A percentile compares a stretch with the other conserved stretches of the same genome.
phyloP scores from a whole-genome alignment of 2,888 invertebrate genomes.

The Hololepta plana region DNA sequence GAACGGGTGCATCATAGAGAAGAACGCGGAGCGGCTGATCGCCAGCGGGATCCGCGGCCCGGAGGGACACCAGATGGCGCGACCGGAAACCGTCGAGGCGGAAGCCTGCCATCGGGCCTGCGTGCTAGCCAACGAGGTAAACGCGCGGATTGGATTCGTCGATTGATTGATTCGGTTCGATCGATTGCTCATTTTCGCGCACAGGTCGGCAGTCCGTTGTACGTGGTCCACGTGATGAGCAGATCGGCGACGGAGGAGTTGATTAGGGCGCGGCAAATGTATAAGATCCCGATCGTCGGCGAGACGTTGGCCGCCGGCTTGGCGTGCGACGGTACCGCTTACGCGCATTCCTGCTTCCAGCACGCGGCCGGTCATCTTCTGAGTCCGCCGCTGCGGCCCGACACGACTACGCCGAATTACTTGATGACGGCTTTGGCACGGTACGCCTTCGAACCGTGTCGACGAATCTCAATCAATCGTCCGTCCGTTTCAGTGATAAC shows the following conservation, averaged over 20 bases:
- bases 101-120: constrained; percentile 90
- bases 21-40: constrained; percentile 66
- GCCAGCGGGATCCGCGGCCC: constrained; percentile 74
- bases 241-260: constrained; percentile 66
- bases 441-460: constrained; percentile 37
- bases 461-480: constrained; percentile 8
- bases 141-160: too few species aligned
- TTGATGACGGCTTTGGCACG: constrained; percentile 65
- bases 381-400: constrained; percentile 76
- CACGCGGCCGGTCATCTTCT: constrained; percentile 85
- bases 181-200: constrained; percentile 9
- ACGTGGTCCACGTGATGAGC: constrained; percentile 87
- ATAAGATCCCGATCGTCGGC: constrained; percentile 58
- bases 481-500: constrained; percentile 44
- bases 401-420: constrained; percentile 59
- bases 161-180: constrained; percentile 3
- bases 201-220: constrained; percentile 70
- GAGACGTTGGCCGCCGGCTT: constrained; percentile 72
- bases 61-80: constrained; percentile 74
- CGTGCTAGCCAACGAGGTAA: constrained; percentile 55
- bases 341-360: constrained; percentile 66
- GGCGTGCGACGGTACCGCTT: constrained; percentile 53
- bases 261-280: constrained; percentile 36
- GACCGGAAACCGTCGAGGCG: constrained; percentile 83
- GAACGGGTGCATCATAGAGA: constrained; percentile 77